A percentile compares a stretch with the other conserved stretches of the same genome.
Conservation (phyloP, 1,140 invertebrate genomes). For the Bombus balteatus region DNA sequence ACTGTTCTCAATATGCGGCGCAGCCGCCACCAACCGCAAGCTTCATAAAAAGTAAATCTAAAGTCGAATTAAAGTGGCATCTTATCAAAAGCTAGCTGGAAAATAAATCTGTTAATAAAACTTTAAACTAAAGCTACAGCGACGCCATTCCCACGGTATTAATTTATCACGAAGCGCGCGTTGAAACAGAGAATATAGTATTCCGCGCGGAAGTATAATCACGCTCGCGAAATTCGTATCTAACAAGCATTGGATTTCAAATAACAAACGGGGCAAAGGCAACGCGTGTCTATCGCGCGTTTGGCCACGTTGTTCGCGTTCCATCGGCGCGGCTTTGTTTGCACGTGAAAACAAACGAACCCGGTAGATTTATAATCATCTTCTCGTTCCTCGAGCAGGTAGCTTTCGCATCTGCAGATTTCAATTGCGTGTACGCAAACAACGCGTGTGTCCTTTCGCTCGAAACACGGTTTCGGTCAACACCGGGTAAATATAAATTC, state of each 20-base stretch:
- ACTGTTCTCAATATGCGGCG: background rate
- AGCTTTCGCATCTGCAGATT: constrained; percentile 53
- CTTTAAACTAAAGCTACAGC: background rate
- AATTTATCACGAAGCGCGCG: background rate
- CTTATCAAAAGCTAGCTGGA: background rate
- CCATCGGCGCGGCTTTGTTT: constrained; percentile 24
- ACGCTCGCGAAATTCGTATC: background rate
- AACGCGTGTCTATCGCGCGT: constrained; percentile 1
- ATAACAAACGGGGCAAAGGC: constrained; percentile 25
- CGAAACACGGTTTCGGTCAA: constrained; percentile 42
- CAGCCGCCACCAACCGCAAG: too few relatives aligned
- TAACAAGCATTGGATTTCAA: constrained; percentile 19
- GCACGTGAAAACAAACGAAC: constrained; percentile 1
- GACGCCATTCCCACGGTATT: background rate
- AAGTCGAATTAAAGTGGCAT: background rate
- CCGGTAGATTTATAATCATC: constrained; percentile 28
- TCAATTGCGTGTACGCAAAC: constrained; percentile 48
- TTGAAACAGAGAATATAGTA: too few relatives aligned
- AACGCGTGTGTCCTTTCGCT: constrained; percentile 32
- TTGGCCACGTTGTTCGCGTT: background rate
- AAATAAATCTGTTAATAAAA: background rate
- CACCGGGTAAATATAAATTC: constrained; percentile 63
- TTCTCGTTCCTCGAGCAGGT: constrained; percentile 38
- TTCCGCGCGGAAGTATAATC: background rate
- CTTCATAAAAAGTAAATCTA: background rate